Evolutionary conservation across 2,113 vertebrate species (phyloP), one percentile per base, ranked within the genome.

Genomic region (Ictalurus punctatus): DNA sequence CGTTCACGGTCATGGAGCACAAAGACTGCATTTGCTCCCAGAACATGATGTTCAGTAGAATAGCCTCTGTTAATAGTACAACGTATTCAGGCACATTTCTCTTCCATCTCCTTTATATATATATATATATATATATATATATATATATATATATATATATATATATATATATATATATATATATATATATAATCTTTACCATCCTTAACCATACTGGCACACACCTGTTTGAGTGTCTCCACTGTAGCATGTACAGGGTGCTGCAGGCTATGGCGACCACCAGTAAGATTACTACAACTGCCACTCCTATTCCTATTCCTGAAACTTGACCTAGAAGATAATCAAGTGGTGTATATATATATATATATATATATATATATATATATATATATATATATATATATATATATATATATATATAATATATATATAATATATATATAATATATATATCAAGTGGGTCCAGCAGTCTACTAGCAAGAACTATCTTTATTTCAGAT

Each of bases 241-340:
- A 89, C 40, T 92, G 88, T 19, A 92, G 30, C 59, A 91, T 2
- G 27, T 92, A 88, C 40, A 96, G 76, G 69, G 83, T 2, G 9
- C 76, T 23, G 21, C 56, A 54, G 89, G 93, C 76, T 88, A 91
- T 6, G 71, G 91, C 44, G 23, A 93, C 93, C 34, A 83, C 89
- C 80, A 95, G 73, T 13, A 95, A 48, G 0, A 37, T 83, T 83
- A 83, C 19, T 44, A 90, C 92, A 87, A 96, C 88, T 89, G 89
- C 89, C 16, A 95, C 92, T 34, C 89, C 91, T 25, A 94, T 93
- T 16, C 87, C 90, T 23, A 95, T 89, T 73, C 92, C 94, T 4
- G 90, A 25, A 1, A 82, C 84, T 85, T 12, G 67, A 87, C 25
- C 90, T 14, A 79, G 5, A 61, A 65, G 0, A 1, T 14, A 67